A percentile compares a stretch with the other conserved stretches of the same genome.
phyloP scores from a whole-genome alignment of 2,888 invertebrate genomes.

The Ryuthela nishihirai region DNA sequence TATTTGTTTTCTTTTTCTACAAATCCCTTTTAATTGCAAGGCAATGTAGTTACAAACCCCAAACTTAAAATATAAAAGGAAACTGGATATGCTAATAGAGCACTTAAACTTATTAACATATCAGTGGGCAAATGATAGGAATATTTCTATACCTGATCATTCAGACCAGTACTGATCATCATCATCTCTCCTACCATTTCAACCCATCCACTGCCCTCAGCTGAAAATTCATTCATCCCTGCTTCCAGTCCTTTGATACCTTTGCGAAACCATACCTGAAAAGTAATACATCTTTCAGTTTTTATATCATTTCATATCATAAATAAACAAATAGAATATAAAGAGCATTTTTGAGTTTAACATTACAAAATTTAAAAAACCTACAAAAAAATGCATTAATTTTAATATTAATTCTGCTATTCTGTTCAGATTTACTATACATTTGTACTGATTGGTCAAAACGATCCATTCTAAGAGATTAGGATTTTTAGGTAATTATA shows the following conservation, averaged over 20 bases:
- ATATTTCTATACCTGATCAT: conserved; percentile 83
- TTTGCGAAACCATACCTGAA: conserved; percentile 76
- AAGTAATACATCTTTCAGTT: not conserved
- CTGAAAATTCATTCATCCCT: conserved; percentile 68
- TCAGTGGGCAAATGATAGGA: not conserved
- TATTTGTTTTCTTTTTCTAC: no score
- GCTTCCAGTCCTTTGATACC: conserved; percentile 55
- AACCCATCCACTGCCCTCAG: conserved; percentile 80
- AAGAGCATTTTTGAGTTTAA: no score
- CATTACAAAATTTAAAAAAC: no score
- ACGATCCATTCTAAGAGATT: no score
- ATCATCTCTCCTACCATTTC: conserved; percentile 84
- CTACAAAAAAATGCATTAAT: no score
- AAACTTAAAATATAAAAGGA: not conserved
- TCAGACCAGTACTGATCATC: conserved; percentile 75
- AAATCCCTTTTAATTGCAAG: no score
- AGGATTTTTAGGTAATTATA: no score
- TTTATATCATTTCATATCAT: no score
- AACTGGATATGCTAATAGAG: not conserved
- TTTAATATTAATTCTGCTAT: no score
- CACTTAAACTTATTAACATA: not conserved
- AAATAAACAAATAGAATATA: no score
- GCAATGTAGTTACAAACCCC: not conserved
- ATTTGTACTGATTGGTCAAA: no score
- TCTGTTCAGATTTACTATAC: no score